phyloP scores from a whole-genome alignment of 2,888 invertebrate genomes.

The Cheilosia variabilis region DNA sequence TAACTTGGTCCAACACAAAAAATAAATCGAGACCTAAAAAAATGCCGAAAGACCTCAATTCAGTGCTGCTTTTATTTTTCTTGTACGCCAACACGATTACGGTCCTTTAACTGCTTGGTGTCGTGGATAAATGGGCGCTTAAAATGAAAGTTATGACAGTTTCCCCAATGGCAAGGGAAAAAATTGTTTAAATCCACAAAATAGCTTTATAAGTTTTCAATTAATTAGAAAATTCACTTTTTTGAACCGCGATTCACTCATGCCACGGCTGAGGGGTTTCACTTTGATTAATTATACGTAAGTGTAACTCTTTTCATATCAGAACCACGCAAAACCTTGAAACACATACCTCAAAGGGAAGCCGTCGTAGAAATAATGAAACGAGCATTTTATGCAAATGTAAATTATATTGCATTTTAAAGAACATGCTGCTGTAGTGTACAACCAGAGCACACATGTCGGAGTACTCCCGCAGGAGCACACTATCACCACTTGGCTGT shows the following conservation, averaged over 20 bases:
- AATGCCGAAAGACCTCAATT: constrained; percentile 4
- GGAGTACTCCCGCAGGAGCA: constrained; percentile 1
- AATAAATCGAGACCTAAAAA: not conserved
- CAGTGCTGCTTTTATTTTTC: not conserved
- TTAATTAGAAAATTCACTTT: constrained; percentile 12
- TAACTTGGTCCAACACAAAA: not conserved
- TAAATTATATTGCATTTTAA: constrained; percentile 30
- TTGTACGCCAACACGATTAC: constrained; percentile 22
- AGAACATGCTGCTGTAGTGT: constrained; percentile 29
- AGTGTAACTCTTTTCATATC: constrained; percentile 19
- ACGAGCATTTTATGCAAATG: constrained; percentile 10
- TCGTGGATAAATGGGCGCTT: constrained; percentile 13
- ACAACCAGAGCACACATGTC: not conserved
- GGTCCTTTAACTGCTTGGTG: constrained; percentile 29
- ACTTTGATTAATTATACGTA: constrained; percentile 42
- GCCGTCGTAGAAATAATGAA: not conserved
- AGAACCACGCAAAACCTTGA: not conserved
- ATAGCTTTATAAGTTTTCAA: constrained; percentile 2
- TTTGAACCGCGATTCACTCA: not conserved
- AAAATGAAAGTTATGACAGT: constrained; percentile 1
- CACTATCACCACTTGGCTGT: not conserved
- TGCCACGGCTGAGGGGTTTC: constrained; percentile 14
- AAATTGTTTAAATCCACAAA: not conserved
- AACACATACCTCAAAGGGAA: constrained; percentile 10
- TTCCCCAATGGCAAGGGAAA: not conserved